These are phyloP conservation scores for Cyprinella venusta DNA, from an alignment of 2,797 vertebrate species.

Conservation along the genomic window DNA sequence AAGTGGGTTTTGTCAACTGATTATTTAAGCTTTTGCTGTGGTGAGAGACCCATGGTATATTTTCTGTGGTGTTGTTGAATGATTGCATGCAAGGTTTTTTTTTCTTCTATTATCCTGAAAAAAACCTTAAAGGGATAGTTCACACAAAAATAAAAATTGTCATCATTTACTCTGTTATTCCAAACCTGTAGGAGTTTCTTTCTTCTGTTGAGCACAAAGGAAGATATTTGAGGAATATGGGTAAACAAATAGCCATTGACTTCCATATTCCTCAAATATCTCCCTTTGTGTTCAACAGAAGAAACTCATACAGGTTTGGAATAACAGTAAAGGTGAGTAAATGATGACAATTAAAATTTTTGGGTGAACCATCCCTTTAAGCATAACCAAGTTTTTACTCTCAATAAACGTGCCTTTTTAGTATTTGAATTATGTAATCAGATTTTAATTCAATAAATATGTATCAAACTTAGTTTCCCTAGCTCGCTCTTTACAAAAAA, in stretches of 20 bases:
- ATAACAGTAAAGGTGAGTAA: no score
- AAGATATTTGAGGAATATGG: no score
- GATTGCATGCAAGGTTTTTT: constrained; percentile 68
- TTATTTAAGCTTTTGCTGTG: constrained; percentile 80
- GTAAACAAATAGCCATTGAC: no score
- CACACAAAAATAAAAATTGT: no score
- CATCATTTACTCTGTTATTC: no score
- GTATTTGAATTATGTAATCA: constrained; percentile 76
- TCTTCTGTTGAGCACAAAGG: no score
- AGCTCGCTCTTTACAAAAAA: background rate
- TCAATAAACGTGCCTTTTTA: constrained; percentile 75
- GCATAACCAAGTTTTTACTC: constrained; percentile 67
- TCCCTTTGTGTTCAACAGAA: no score
- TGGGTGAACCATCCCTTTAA: background rate
- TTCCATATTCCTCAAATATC: no score
- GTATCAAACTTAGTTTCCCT: constrained; percentile 63
- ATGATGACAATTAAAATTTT: no score
- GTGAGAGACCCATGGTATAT: constrained; percentile 67
- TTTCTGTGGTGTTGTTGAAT: constrained; percentile 65
- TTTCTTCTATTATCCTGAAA: constrained; percentile 65
- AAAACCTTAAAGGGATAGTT: constrained; percentile 37
- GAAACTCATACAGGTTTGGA: no score
- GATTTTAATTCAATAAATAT: constrained; percentile 86
- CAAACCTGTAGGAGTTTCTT: no score
- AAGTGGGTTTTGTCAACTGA: constrained; percentile 70